A percentile compares a stretch with the other conserved stretches of the same genome.
Evolutionary conservation across 2,797 vertebrate species (phyloP).

Genomic region (Sparus aurata): DNA sequence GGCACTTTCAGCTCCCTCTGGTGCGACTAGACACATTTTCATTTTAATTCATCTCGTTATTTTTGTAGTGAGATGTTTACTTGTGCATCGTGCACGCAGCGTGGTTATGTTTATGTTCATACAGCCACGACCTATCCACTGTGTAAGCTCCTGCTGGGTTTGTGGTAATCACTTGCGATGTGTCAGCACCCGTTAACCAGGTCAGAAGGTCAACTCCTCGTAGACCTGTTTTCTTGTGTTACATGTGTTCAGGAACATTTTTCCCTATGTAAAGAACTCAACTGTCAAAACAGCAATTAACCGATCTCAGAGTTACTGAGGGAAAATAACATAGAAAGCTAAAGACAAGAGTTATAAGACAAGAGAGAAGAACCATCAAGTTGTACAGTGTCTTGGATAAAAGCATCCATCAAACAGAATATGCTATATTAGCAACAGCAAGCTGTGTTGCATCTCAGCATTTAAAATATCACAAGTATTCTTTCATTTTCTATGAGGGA

Average conservation of each 20-base stretch:
- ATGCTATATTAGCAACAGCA: not conserved
- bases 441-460: not conserved
- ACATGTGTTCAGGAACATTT: not conserved
- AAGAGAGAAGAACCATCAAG: not conserved
- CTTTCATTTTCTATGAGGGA: not conserved
- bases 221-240: not conserved
- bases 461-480: not conserved
- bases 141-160: no score
- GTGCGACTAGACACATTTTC: conserved; percentile 32
- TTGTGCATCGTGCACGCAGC: not conserved
- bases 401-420: not conserved
- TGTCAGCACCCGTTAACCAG: conserved; percentile 1
- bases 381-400: not conserved
- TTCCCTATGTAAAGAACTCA: not conserved
- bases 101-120: not conserved
- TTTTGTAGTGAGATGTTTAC: conserved; percentile 4
- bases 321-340: not conserved
- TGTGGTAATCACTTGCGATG: not conserved
- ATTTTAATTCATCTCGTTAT: conserved; percentile 31
- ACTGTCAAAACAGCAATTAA: not conserved
- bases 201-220: not conserved
- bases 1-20: conserved; percentile 54
- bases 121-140: no score
- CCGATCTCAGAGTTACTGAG: not conserved
- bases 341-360: not conserved